Conservation (phyloP, 2,888 invertebrate species). For the Kuschelorhynchus macadamiae region DNA sequence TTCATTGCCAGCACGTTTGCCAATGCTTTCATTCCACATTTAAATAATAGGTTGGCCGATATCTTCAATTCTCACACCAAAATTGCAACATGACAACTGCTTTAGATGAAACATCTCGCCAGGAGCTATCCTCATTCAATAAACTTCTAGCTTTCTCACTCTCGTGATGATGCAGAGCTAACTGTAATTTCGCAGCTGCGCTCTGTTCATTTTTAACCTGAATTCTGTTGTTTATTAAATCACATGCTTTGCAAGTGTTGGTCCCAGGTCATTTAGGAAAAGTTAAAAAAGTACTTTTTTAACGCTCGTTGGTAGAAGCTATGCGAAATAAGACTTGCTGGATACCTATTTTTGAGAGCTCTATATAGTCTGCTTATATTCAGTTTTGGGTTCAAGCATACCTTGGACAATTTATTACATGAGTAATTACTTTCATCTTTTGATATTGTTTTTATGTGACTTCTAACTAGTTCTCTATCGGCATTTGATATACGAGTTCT, state of each 20-base stretch:
- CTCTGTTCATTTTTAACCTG: not conserved
- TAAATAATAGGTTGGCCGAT: too few species aligned
- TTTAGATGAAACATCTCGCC: too few species aligned
- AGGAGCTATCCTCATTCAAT: not conserved
- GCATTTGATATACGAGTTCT: not conserved
- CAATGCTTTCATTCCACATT: too few species aligned
- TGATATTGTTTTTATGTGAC: not conserved
- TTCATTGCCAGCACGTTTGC: too few species aligned
- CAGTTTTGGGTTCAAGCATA: not conserved
- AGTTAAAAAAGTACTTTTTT: constrained; percentile 3
- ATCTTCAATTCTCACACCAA: too few species aligned
- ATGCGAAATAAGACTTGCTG: not conserved
- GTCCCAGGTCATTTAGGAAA: not conserved
- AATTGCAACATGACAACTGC: too few species aligned
- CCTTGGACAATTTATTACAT: not conserved
- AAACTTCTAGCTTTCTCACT: not conserved
- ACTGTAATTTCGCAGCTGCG: not conserved
- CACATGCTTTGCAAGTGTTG: not conserved
- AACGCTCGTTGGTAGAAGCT: not conserved
- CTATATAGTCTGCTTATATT: not conserved
- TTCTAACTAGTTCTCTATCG: not conserved
- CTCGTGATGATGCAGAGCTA: constrained; percentile 1
- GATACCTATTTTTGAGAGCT: not conserved
- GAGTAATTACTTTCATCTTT: constrained; percentile 1
- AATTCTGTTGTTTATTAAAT: not conserved